These are phyloP conservation scores for Agrilus mali DNA, from an alignment of 2,888 invertebrate species.

Conservation along the genomic window DNA sequence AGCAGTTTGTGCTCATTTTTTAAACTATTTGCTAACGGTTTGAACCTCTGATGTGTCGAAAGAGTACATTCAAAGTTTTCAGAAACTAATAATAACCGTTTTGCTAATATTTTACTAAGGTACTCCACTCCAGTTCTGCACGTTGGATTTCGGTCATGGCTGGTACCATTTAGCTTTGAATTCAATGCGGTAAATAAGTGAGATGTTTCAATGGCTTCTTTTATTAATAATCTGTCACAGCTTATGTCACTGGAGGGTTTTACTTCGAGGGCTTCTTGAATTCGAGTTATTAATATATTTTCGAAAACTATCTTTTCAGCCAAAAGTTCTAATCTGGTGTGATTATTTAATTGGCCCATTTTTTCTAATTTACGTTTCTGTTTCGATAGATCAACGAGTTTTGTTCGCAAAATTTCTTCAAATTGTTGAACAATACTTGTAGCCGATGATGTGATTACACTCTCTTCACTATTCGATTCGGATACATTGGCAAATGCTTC, in stretches of 20 bases:
- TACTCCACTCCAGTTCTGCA: conserved; percentile 46
- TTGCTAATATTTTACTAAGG: conserved; percentile 62
- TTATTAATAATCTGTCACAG: conserved; percentile 46
- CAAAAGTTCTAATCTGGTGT: conserved; percentile 54
- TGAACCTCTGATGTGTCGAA: conserved; percentile 4
- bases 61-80: conserved; percentile 14
- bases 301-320: conserved; percentile 75
- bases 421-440: conserved; percentile 48
- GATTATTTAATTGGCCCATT: conserved; percentile 53
- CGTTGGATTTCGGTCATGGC: conserved; percentile 32
- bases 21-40: conserved; percentile 12
- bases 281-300: conserved; percentile 48
- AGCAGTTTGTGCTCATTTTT: conserved; percentile 13
- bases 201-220: conserved; percentile 64
- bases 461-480: conserved; percentile 39
- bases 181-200: conserved; percentile 62
- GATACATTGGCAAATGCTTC: conserved; percentile 34
- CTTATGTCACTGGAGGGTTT: conserved; percentile 32
- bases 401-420: conserved; percentile 54
- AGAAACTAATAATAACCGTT: conserved; percentile 41
- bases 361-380: conserved; percentile 53
- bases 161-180: conserved; percentile 47
- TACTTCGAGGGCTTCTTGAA: conserved; percentile 52
- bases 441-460: conserved; percentile 42
- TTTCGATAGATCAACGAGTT: conserved; percentile 55